Evolutionary conservation across 2,113 vertebrate genomes (phyloP).

Genomic region (Stigmatopora nigra): DNA sequence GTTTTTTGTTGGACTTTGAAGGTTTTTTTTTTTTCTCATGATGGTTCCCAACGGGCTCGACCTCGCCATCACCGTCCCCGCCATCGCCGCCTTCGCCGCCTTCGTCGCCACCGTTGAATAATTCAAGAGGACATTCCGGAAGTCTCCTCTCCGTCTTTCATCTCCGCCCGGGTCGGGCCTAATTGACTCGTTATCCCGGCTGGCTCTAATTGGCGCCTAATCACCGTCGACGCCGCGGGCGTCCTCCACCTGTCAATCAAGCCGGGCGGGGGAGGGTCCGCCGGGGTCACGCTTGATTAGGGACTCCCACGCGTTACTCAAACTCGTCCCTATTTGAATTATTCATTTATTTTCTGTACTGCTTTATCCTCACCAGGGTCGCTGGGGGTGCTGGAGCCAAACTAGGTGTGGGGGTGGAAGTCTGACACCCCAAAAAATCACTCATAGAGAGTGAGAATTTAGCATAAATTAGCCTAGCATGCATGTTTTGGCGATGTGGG

Average conservation of each 20-base stretch:
- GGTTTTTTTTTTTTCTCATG: constrained; percentile 24
- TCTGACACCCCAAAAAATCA: too few species aligned
- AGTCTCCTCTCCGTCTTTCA: constrained; percentile 11
- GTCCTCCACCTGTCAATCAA: constrained; percentile 24
- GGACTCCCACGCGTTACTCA: too few species aligned
- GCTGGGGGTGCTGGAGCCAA: too few species aligned
- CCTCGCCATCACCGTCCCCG: constrained; percentile 54
- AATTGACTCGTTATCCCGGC: constrained; percentile 61
- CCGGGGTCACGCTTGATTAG: constrained; percentile 5
- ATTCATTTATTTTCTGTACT: too few species aligned
- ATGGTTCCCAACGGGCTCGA: constrained; percentile 19
- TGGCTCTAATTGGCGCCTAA: constrained; percentile 67
- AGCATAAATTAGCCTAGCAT: too few species aligned
- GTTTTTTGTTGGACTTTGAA: neutral
- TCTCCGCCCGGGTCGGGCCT: constrained; percentile 16
- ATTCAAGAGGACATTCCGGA: constrained; percentile 44
- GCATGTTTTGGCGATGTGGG: too few species aligned
- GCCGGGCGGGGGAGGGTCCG: constrained; percentile 13
- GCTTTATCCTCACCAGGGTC: too few species aligned
- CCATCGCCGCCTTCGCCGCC: too few species aligned
- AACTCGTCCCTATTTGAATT: too few species aligned
- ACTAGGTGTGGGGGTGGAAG: too few species aligned
- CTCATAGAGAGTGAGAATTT: too few species aligned
- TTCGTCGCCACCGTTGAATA: constrained; percentile 47
- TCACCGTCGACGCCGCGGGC: constrained; percentile 52